Base-by-base conservation (phyloP, 2,797 vertebrate species). In the Falco biarmicus region DNA sequence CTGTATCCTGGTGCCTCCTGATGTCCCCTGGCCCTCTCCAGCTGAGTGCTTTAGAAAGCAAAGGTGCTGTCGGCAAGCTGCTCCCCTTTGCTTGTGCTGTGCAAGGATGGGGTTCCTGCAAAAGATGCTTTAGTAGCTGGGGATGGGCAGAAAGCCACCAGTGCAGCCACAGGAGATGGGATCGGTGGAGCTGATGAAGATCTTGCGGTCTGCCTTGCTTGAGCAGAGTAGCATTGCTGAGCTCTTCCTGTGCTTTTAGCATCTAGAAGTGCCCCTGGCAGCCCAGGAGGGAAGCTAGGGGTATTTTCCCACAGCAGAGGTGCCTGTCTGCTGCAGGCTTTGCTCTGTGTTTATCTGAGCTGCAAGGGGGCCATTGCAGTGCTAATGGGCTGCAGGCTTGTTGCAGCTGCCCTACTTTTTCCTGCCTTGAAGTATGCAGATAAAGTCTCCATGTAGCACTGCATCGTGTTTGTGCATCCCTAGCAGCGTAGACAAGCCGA, bases 1-100 rank as follows among this genome's bases (percentile, higher is more conserved):
- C 39, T 24, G 48, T 0, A 61, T 56, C 39, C 47, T 28, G 26
- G 2, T 1, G 1, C 51, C 60, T 21, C 48, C 54, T 1, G 4
- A n/a, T 77, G 57, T 53, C 78, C 64, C 68, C 77, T 5, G 3
- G 74, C 48, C 74, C 51, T 74, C 64, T 86, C 26, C 0, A 2
- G 37, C 10, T 5, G 6, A 84, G 51, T 21, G 45, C 68, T 61
- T 54, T 5, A 34, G 82, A 71, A 61, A 39, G 59, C 64, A 60
- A 16, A 86, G n/a, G 53, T 4, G 47, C 25, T 37, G 59, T 3
- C 48, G 41, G 34, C 74, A 57, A 57, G 48, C 56, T 41, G 65
- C 43, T 85, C 64, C 56, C 28, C 21, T 73, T 54, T 11, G 18
- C 53, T 45, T 73, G 63, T 11, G 74, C 56, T 43, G 15, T 14